phyloP scores from a whole-genome alignment of 2,888 invertebrate species.

The Notodonta ziczac region DNA sequence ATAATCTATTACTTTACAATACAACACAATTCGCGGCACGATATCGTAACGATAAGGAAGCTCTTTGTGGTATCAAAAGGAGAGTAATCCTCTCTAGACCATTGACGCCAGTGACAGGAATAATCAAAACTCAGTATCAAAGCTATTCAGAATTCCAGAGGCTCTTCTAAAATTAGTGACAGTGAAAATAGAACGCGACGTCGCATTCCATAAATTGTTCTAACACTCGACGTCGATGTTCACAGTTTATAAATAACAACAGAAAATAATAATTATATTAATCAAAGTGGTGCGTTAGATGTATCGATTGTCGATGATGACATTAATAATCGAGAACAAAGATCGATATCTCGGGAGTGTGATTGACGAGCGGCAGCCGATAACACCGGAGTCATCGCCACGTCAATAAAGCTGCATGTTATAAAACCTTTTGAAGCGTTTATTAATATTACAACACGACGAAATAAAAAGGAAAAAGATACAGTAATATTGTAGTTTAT shows the following conservation, averaged over 20 bases:
- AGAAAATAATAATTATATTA: not conserved
- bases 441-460: conserved; percentile 58
- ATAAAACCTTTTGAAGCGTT: conserved; percentile 54
- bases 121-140: not conserved
- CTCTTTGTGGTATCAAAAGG: conserved; percentile 14
- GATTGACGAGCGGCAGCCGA: conserved; percentile 40
- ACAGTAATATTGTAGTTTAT: conserved; percentile 56
- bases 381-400: conserved; percentile 34
- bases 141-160: not conserved
- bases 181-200: not conserved
- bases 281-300: conserved; percentile 1
- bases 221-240: not conserved
- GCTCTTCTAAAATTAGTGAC: conserved; percentile 1
- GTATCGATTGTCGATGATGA: conserved; percentile 24
- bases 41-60: conserved; percentile 33
- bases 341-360: conserved; percentile 40
- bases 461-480: conserved; percentile 17
- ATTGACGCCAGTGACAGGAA: not conserved
- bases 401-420: conserved; percentile 45
- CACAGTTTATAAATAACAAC: not conserved
- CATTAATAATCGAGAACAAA: conserved; percentile 40
- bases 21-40: conserved; percentile 25
- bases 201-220: not conserved
- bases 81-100: conserved; percentile 12
- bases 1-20: conserved; percentile 48